A percentile compares a stretch with the other conserved stretches of the same genome.
Conservation (phyloP, 2,113 vertebrate genomes). For the Chaenogobius annularis region DNA sequence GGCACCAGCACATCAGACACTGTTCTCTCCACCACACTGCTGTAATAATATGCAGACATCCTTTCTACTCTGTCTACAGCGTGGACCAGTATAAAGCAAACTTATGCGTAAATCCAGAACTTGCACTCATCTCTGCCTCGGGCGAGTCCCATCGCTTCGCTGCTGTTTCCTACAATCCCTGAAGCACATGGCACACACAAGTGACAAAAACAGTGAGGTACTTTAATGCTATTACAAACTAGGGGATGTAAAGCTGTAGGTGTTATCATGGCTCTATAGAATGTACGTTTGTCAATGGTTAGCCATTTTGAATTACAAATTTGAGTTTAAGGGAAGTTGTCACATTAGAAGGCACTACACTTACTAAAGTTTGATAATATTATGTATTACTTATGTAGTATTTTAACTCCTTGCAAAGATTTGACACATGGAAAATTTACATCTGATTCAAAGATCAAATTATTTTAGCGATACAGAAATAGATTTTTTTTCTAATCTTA, state of each 20-base stretch:
- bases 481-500: no score
- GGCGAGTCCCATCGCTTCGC: neutral
- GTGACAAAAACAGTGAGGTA: neutral
- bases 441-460: no score
- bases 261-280: neutral
- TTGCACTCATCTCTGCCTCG: neutral
- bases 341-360: neutral
- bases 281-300: neutral
- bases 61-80: neutral
- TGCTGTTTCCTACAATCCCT: neutral
- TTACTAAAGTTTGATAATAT: neutral
- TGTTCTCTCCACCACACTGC: neutral
- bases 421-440: no score
- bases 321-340: neutral
- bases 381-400: no score
- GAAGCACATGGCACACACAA: neutral
- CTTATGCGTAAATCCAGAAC: neutral
- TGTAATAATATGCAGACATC: slow-evolving; percentile 10
- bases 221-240: slow-evolving; percentile 2
- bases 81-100: neutral
- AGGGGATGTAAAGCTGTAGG: neutral
- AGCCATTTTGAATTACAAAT: slow-evolving; percentile 9
- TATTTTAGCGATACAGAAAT: no score
- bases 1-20: neutral
- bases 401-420: no score